These are phyloP conservation scores for Belonocnema kinseyi DNA, from an alignment of 1,140 invertebrate genomes.

Conservation along the genomic window DNA sequence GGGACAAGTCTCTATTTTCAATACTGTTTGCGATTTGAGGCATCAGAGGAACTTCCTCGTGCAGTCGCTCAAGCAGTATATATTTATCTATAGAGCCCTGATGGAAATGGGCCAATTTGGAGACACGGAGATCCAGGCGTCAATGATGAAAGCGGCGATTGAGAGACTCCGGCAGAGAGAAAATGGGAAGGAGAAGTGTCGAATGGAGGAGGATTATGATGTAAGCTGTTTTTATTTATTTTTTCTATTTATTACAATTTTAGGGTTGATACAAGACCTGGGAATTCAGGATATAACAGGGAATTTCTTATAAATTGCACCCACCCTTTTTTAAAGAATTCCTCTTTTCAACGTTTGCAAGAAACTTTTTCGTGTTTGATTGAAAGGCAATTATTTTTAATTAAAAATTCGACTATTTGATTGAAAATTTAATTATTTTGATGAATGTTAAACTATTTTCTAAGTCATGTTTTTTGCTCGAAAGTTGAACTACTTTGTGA, in stretches of 20 bases:
- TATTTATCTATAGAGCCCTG: conserved; percentile 96
- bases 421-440: no score
- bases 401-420: no score
- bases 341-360: no score
- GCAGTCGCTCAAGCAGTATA: conserved; percentile 97
- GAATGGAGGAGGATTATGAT: conserved; percentile 91
- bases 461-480: no score
- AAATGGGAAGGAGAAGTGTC: conserved; percentile 79
- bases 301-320: background rate
- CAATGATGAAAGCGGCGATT: conserved; percentile 81
- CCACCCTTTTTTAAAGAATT: no score
- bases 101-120: conserved; percentile 96
- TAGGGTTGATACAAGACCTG: no score
- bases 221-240: conserved; percentile 72
- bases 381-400: no score
- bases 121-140: conserved; percentile 90
- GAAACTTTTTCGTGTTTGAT: no score
- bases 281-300: no score
- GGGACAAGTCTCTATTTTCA: conserved; percentile 90
- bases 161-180: conserved; percentile 84
- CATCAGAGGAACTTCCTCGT: conserved; percentile 95
- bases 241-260: conserved; percentile 11
- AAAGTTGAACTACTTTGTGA: no score
- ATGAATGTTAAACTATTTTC: no score
- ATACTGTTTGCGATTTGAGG: conserved; percentile 91